These are phyloP conservation scores for mouse (Mus musculus) DNA, from an alignment of 2,113 vertebrate species.

Conservation along the genomic window GRCm39 chr9:13540001-13540500, in stretches of 20 bases:
- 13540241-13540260: background rate
- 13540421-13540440: background rate
- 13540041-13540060: background rate
- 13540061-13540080: background rate
- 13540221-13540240: background rate
- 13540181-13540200: background rate
- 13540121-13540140: background rate
- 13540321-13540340: background rate
- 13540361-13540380: background rate
- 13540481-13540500: no score
- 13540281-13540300: background rate
- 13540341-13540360: background rate
- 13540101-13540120: background rate
- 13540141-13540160: background rate
- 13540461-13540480: background rate
- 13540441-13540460: background rate
- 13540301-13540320: background rate
- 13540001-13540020: background rate
- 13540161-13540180: background rate
- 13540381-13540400: background rate
- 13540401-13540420: no score
- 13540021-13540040: background rate
- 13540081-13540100: background rate
- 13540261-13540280: background rate
- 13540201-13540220: background rate